Conservation (phyloP, 1,140 invertebrate genomes). For the Archivesica marissinica region DNA sequence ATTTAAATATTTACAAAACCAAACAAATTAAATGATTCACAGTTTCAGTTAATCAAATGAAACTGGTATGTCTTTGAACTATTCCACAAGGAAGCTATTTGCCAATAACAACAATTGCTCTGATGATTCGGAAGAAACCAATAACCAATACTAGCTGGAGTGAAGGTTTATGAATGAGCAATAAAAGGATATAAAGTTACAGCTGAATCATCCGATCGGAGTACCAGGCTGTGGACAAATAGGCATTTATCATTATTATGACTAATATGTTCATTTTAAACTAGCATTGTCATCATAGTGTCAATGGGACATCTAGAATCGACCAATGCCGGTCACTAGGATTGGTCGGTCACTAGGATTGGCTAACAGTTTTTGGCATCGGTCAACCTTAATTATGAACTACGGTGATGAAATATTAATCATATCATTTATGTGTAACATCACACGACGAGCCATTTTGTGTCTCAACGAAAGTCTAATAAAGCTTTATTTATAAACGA, state of each 20-base stretch:
- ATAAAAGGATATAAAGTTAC: background rate
- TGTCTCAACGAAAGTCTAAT: too few relatives aligned
- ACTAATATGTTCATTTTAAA: background rate
- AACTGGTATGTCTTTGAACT: background rate
- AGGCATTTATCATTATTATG: constrained; percentile 21
- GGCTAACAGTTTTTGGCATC: too few relatives aligned
- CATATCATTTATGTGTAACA: too few relatives aligned
- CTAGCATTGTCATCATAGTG: background rate
- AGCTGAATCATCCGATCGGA: background rate
- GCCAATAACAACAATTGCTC: background rate
- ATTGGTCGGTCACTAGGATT: too few relatives aligned
- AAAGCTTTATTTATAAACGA: too few relatives aligned
- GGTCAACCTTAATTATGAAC: too few relatives aligned
- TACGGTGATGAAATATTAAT: too few relatives aligned
- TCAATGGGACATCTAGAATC: background rate
- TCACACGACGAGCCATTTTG: too few relatives aligned
- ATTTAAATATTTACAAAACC: constrained; percentile 30
- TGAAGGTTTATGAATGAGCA: background rate
- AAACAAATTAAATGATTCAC: constrained; percentile 13
- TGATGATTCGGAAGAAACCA: background rate
- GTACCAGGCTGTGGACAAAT: background rate
- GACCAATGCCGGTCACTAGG: background rate
- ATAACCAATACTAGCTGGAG: background rate
- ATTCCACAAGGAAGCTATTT: background rate
- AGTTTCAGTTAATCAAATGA: background rate